phyloP scores from a whole-genome alignment of 2,113 vertebrate species.

The Perca flavescens region DNA sequence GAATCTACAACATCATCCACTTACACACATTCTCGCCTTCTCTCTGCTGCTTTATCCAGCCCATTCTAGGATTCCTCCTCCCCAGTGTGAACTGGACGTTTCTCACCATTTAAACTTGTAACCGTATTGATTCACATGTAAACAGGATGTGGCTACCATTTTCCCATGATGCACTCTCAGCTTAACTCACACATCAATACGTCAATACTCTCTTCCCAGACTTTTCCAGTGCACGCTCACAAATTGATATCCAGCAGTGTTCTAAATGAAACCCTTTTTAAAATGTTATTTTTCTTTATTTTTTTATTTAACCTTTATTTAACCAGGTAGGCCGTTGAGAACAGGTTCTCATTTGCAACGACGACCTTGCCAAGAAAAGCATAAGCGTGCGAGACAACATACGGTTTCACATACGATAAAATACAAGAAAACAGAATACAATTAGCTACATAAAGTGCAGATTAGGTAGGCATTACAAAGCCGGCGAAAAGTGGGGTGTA shows the following conservation, averaged over 20 bases:
- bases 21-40: slow-evolving; percentile 9
- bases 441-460: too few relatives aligned
- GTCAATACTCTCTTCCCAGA: slow-evolving; percentile 33
- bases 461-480: too few relatives aligned
- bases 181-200: slow-evolving; percentile 73
- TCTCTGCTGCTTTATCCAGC: neutral
- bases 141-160: slow-evolving; percentile 63
- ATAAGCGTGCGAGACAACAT: too few relatives aligned
- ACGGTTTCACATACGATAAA: too few relatives aligned
- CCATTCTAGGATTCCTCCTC: neutral
- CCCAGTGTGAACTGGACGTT: slow-evolving; percentile 42
- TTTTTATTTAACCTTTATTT: too few relatives aligned
- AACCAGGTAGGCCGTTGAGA: too few relatives aligned
- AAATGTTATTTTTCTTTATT: too few relatives aligned
- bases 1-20: slow-evolving; percentile 14
- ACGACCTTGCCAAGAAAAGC: too few relatives aligned
- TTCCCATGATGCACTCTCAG: slow-evolving; percentile 55
- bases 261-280: slow-evolving; percentile 31
- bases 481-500: too few relatives aligned
- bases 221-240: slow-evolving; percentile 11
- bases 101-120: slow-evolving; percentile 62
- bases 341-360: too few relatives aligned
- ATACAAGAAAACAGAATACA: too few relatives aligned
- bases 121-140: slow-evolving; percentile 70
- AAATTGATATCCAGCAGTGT: slow-evolving; percentile 51